Conservation (phyloP, 2,888 invertebrate genomes). For the Elegia similella region DNA sequence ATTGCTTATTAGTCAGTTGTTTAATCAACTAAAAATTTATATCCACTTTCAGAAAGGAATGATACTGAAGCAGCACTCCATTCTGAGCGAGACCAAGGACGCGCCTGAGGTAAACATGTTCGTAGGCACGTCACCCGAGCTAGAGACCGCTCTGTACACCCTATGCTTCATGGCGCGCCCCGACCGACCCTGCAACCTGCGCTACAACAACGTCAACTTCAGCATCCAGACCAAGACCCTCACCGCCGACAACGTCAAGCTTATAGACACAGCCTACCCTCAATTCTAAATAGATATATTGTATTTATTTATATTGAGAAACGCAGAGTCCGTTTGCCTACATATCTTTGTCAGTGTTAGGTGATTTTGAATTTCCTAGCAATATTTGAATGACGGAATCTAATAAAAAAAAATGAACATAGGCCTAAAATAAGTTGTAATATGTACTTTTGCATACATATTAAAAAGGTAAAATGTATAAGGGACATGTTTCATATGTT, state of each 20-base stretch:
- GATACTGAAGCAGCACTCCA: conserved; percentile 87
- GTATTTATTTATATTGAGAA: too few species aligned
- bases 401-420: too few species aligned
- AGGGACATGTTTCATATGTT: too few species aligned
- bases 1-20: too few species aligned
- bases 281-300: conserved; percentile 27
- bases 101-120: conserved; percentile 92
- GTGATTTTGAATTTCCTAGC: too few species aligned
- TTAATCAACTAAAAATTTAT: background rate
- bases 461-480: too few species aligned
- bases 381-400: too few species aligned
- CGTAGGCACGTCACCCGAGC: conserved; percentile 93
- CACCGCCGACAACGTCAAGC: conserved; percentile 56
- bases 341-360: too few species aligned
- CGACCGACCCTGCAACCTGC: conserved; percentile 87
- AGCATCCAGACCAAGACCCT: conserved; percentile 69
- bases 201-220: conserved; percentile 64
- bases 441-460: too few species aligned
- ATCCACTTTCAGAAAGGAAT: conserved; percentile 86
- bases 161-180: conserved; percentile 92
- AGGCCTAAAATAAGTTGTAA: too few species aligned
- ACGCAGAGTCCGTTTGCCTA: too few species aligned
- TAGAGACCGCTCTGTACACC: conserved; percentile 94
- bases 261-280: conserved; percentile 71
- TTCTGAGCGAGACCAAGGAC: conserved; percentile 85